Evolutionary conservation across 1,140 invertebrate genomes (phyloP).

Genomic region (Diuraphis noxia): DNA sequence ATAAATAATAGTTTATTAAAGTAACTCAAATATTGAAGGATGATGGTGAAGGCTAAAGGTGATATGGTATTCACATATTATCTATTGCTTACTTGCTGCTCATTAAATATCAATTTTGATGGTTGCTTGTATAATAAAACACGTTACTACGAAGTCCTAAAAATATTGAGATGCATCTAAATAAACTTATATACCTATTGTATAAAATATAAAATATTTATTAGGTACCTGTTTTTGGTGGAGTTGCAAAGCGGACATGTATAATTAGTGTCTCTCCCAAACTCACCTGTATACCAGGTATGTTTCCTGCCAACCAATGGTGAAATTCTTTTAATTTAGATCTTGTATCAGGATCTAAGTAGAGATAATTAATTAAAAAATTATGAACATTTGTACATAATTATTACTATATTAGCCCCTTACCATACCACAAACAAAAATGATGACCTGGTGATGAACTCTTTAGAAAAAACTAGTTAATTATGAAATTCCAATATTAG

Average conservation of each 20-base stretch:
- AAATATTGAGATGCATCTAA: conserved; percentile 24
- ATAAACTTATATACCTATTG: background rate
- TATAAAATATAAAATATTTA: background rate
- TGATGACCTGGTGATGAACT: too few species aligned
- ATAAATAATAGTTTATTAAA: background rate
- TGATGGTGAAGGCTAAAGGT: background rate
- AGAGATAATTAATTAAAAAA: too few species aligned
- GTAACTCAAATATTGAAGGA: background rate
- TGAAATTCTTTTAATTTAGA: conserved; percentile 84
- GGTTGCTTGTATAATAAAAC: conserved; percentile 85
- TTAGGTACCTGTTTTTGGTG: conserved; percentile 70
- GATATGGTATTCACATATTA: conserved; percentile 52
- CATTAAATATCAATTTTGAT: conserved; percentile 70
- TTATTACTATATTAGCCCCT: too few species aligned
- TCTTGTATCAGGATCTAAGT: conserved; percentile 81
- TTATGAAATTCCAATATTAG: too few species aligned
- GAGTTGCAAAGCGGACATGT: conserved; percentile 86
- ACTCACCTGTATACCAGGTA: conserved; percentile 74
- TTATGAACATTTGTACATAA: too few species aligned
- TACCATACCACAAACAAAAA: too few species aligned
- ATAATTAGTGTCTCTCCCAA: conserved; percentile 75
- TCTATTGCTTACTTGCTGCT: conserved; percentile 67
- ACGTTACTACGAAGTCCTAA: conserved; percentile 85
- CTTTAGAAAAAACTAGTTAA: too few species aligned
- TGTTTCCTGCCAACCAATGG: conserved; percentile 91